Conservation (phyloP, 2,113 vertebrate species). For the Seriola quinqueradiata region DNA sequence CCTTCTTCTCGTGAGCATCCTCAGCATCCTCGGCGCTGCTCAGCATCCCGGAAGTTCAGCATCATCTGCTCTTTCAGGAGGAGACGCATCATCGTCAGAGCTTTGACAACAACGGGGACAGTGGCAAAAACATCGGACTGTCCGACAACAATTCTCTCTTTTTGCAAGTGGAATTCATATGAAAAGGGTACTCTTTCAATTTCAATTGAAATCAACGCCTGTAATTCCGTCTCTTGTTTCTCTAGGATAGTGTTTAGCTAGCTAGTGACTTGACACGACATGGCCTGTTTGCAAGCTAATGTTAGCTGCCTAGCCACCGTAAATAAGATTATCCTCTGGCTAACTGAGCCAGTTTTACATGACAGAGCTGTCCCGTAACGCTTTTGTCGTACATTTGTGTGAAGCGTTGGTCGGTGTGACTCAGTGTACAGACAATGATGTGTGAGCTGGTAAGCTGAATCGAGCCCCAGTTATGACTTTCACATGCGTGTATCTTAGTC, state of each 20-base stretch:
- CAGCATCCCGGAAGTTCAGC: constrained; percentile 80
- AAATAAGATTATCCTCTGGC: constrained; percentile 48
- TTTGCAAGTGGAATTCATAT: constrained; percentile 33
- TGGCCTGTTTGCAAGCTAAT: constrained; percentile 75
- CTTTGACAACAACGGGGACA: constrained; percentile 71
- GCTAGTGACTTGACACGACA: constrained; percentile 73
- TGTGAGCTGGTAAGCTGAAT: constrained; percentile 9
- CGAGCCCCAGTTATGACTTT: constrained; percentile 15
- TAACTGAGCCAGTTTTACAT: neutral
- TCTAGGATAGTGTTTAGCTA: constrained; percentile 60
- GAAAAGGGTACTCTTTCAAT: constrained; percentile 60
- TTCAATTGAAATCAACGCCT: neutral
- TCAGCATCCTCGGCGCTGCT: constrained; percentile 56
- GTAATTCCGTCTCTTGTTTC: constrained; percentile 1
- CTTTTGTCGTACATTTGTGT: neutral
- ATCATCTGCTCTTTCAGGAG: constrained; percentile 67
- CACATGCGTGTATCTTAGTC: neutral
- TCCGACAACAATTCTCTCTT: constrained; percentile 2
- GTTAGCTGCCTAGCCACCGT: constrained; percentile 60
- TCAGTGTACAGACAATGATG: neutral
- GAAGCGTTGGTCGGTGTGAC: neutral
- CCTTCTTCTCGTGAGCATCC: neutral
- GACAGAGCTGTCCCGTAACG: neutral
- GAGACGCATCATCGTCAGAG: constrained; percentile 63
- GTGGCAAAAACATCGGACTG: constrained; percentile 47